phyloP scores from a whole-genome alignment of 2,113 vertebrate genomes.

The Lycocorax pyrrhopterus region DNA sequence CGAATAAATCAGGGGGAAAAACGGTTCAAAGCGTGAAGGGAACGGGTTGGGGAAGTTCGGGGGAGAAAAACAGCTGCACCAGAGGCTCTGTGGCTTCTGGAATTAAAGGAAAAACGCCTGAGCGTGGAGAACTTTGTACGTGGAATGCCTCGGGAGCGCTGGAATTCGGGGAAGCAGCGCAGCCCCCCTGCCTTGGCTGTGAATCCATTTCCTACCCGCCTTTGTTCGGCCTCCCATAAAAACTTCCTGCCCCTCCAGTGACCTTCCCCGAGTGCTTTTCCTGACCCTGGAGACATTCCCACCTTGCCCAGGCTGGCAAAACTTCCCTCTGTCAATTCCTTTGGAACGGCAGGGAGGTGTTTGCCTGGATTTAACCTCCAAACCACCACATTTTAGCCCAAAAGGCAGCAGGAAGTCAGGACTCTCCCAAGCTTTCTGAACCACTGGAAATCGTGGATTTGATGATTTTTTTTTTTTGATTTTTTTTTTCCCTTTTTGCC shows the following conservation, averaged over 20 bases:
- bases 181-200: not conserved
- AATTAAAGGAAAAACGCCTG: fast-evolving
- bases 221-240: not conserved
- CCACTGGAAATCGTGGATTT: not conserved
- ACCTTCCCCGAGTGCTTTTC: not conserved
- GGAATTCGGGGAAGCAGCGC: not conserved
- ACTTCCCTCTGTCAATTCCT: not conserved
- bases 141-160: not conserved
- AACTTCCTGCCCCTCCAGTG: not conserved
- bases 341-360: fast-evolving
- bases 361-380: not conserved
- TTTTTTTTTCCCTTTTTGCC: no score
- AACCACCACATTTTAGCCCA: not conserved
- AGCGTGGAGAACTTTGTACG: not conserved
- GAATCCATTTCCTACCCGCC: not conserved
- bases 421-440: not conserved
- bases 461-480: not conserved
- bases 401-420: not conserved
- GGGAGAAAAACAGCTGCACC: not conserved
- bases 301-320: not conserved
- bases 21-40: fast-evolving
- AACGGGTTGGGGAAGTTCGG: not conserved
- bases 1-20: not conserved
- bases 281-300: not conserved
- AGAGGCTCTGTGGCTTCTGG: not conserved